These are phyloP conservation scores for Lapara coniferarum DNA, from an alignment of 2,888 invertebrate genomes.

Conservation along the genomic window DNA sequence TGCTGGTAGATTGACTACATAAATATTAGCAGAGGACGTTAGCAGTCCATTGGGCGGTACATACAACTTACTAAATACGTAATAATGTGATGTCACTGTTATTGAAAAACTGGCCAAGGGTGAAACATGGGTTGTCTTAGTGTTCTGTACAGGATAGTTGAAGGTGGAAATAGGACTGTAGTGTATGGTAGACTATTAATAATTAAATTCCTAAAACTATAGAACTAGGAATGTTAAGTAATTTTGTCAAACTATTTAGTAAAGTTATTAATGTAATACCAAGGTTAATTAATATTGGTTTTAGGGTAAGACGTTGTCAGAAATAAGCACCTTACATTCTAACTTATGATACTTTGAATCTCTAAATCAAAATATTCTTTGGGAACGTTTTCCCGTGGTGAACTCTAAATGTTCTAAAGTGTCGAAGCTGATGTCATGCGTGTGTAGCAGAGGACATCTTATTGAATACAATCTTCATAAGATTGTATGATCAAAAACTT, in stretches of 20 bases:
- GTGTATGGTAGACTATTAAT: too few species aligned
- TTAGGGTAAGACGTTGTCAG: too few species aligned
- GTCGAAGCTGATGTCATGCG: constrained; percentile 5
- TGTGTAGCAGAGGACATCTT: not conserved
- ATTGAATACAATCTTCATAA: not conserved
- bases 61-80: constrained; percentile 30
- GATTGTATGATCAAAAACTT: constrained; percentile 17
- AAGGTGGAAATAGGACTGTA: too few species aligned
- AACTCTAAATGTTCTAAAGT: constrained; percentile 1
- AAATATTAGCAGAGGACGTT: constrained; percentile 23
- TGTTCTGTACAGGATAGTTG: not conserved
- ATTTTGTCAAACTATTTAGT: too few species aligned
- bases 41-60: constrained; percentile 9
- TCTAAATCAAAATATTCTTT: not conserved
- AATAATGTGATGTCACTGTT: constrained; percentile 31
- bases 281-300: too few species aligned
- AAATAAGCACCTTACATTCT: too few species aligned
- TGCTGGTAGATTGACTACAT: not conserved
- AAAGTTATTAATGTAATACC: too few species aligned
- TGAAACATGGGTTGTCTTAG: not conserved
- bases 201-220: too few species aligned
- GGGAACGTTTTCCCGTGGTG: not conserved
- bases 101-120: constrained; percentile 12
- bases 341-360: too few species aligned
- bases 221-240: too few species aligned